These are phyloP conservation scores for Dryoscopus gambensis DNA, from an alignment of 2,113 vertebrate genomes.

Conservation along the genomic window DNA sequence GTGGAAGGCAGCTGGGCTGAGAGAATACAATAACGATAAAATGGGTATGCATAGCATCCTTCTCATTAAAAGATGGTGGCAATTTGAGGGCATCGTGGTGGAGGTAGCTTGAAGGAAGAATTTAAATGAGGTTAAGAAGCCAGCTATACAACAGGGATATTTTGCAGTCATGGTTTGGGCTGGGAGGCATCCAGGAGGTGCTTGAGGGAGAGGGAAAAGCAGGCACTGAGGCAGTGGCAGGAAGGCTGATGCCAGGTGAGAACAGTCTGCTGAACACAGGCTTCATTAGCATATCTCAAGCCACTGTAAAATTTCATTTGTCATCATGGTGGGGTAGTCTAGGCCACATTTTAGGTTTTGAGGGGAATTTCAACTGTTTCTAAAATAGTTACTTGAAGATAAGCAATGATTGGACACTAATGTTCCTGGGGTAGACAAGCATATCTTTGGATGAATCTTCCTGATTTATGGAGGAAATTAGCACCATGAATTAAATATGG, in stretches of 20 bases:
- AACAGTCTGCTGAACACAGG: not conserved
- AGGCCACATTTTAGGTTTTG: not conserved
- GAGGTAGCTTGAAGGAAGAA: constrained; percentile 57
- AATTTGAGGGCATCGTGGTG: constrained; percentile 40
- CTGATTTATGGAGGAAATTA: not conserved
- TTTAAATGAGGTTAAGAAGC: constrained; percentile 59
- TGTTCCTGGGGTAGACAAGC: accelerated
- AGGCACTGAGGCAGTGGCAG: not conserved
- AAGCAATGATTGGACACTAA: accelerated
- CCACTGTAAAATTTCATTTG: not conserved
- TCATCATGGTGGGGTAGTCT: not conserved
- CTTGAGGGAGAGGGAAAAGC: not conserved
- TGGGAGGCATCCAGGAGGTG: not conserved
- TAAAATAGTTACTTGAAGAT: not conserved
- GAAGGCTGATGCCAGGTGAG: not conserved
- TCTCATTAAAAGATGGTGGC: constrained; percentile 53
- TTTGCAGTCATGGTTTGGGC: constrained; percentile 40
- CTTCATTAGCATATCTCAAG: not conserved
- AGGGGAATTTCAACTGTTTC: not conserved
- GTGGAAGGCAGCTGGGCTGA: constrained; percentile 56
- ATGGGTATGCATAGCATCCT: constrained; percentile 28
- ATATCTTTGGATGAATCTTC: not conserved
- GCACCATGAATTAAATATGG: not conserved
- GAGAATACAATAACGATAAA: constrained; percentile 39
- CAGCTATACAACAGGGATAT: constrained; percentile 49